Percentiles rank a stretch among this genome's conserved stretches.
Conservation (phyloP, 2,888 invertebrate species). For the Tridacna gigas region DNA sequence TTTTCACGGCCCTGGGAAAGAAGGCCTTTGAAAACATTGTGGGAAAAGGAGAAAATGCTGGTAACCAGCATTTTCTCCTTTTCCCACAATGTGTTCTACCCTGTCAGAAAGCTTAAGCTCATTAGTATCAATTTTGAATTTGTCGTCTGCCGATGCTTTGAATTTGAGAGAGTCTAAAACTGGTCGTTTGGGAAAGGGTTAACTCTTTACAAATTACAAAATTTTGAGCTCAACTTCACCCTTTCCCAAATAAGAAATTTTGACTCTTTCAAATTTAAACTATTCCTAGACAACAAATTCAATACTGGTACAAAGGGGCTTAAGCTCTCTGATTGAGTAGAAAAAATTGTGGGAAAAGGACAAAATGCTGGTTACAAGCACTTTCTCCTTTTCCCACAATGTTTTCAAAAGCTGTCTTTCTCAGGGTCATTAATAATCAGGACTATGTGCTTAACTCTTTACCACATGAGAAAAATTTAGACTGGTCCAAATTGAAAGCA, state of each 20-base stretch:
- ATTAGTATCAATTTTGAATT: background rate
- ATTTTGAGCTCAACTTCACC: no score
- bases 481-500: no score
- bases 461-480: no score
- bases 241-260: no score
- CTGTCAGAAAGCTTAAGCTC: background rate
- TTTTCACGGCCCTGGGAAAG: background rate
- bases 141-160: background rate
- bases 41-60: background rate
- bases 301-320: no score
- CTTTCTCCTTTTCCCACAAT: constrained; percentile 1
- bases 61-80: background rate
- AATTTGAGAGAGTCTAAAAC: background rate
- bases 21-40: background rate
- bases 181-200: no score
- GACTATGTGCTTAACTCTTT: no score
- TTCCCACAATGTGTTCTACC: background rate
- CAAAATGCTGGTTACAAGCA: constrained; percentile 4
- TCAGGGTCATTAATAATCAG: no score
- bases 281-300: no score
- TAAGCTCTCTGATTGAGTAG: no score
- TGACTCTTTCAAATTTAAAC: no score
- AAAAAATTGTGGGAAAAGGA: constrained; percentile 7
- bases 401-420: constrained; percentile 1
- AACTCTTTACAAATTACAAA: no score